These are phyloP conservation scores for Cephus pygmeus DNA, from an alignment of 2,888 invertebrate genomes.

Conservation along the genomic window DNA sequence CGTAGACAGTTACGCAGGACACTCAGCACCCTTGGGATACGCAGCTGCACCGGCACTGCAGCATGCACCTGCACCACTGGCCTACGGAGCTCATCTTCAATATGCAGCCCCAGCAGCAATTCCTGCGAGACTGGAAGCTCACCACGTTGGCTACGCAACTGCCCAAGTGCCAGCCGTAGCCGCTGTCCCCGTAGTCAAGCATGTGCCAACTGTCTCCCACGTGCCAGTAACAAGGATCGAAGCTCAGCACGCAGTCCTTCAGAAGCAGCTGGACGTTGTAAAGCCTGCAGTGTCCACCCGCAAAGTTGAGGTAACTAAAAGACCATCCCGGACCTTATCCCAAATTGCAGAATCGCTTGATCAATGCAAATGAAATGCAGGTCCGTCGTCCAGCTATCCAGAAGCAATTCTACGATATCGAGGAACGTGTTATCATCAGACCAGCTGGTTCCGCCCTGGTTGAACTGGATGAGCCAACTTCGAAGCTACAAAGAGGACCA, in stretches of 20 bases:
- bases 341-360: not conserved
- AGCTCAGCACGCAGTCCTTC: conserved; percentile 67
- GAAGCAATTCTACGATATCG: conserved; percentile 75
- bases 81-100: conserved; percentile 31
- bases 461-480: conserved; percentile 71
- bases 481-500: conserved; percentile 69
- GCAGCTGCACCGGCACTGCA: conserved; percentile 27
- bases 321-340: not conserved
- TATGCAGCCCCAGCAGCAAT: conserved; percentile 39
- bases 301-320: conserved; percentile 65
- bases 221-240: conserved; percentile 67
- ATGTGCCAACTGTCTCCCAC: conserved; percentile 67
- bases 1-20: conserved; percentile 53
- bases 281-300: conserved; percentile 71
- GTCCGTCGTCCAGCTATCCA: conserved; percentile 73
- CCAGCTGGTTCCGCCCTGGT: conserved; percentile 73
- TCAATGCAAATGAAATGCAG: conserved; percentile 32
- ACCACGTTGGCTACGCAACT: conserved; percentile 55
- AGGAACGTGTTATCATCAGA: conserved; percentile 71
- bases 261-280: conserved; percentile 71
- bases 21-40: conserved; percentile 44
- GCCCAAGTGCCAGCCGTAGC: conserved; percentile 57
- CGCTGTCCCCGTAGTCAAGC: conserved; percentile 57
- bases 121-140: conserved; percentile 49
- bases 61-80: conserved; percentile 16